These are phyloP conservation scores for Aselliscus stoliczkanus DNA, from an alignment of 2,797 vertebrate genomes.

Conservation along the genomic window DNA sequence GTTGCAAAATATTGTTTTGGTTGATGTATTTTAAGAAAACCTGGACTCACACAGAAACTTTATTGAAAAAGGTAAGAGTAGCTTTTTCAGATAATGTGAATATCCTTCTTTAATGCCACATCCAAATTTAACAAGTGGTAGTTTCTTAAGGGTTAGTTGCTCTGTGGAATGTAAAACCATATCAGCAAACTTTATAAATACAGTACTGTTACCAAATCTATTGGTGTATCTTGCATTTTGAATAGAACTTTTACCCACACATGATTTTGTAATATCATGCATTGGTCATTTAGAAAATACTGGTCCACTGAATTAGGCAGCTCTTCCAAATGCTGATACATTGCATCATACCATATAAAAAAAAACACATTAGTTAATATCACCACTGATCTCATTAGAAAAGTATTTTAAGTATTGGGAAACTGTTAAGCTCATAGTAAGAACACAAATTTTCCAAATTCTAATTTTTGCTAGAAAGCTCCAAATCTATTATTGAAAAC, in stretches of 20 bases:
- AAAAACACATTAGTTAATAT: background rate
- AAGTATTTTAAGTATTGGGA: background rate
- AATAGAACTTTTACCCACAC: background rate
- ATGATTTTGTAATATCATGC: background rate
- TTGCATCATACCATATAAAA: background rate
- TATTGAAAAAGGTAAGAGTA: background rate
- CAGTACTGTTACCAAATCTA: background rate
- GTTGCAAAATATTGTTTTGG: background rate
- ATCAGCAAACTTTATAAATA: background rate
- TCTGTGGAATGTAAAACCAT: background rate
- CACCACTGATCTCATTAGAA: background rate
- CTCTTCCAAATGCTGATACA: background rate
- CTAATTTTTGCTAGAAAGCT: background rate
- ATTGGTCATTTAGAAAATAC: background rate
- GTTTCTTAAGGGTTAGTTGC: background rate
- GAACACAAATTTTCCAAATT: background rate
- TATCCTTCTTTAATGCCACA: background rate
- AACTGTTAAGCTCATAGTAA: background rate
- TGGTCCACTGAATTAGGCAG: background rate
- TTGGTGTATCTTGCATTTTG: background rate
- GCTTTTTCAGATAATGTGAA: background rate
- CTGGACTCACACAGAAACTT: background rate
- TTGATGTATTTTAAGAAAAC: background rate
- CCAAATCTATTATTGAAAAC: background rate
- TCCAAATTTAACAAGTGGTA: background rate